Percentiles rank a stretch among this genome's conserved stretches.
Conservation (phyloP, 2,797 vertebrate genomes). For the Tadarida brasiliensis region DNA sequence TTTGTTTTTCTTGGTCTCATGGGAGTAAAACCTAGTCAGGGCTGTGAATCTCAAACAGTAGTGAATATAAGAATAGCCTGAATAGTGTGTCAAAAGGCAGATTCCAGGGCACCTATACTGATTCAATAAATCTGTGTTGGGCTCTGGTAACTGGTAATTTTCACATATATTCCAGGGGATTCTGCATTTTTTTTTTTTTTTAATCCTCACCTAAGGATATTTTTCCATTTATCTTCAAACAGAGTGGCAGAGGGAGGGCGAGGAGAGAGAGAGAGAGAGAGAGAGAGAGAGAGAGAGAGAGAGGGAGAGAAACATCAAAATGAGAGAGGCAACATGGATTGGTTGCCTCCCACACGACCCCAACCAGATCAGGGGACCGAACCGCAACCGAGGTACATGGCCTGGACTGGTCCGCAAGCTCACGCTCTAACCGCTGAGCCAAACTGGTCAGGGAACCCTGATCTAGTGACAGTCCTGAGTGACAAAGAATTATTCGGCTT, state of each 20-base stretch:
- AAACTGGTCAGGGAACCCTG: not conserved
- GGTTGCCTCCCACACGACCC: too few species aligned
- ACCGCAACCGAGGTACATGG: too few species aligned
- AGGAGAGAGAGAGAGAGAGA: too few species aligned
- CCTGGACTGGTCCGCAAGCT: too few species aligned
- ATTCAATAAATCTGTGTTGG: not conserved
- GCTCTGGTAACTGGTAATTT: not conserved
- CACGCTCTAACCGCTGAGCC: too few species aligned
- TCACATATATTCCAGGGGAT: not conserved
- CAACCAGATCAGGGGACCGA: too few species aligned
- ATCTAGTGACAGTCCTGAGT: not conserved
- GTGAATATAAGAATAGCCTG: not conserved
- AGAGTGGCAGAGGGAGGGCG: too few species aligned
- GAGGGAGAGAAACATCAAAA: too few species aligned
- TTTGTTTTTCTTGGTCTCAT: not conserved
- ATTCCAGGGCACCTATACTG: not conserved
- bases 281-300: too few species aligned
- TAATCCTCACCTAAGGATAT: too few species aligned
- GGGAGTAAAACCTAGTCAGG: not conserved
- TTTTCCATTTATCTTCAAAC: too few species aligned
- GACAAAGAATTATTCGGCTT: not conserved
- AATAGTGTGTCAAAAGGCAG: not conserved
- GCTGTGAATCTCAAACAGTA: not conserved
- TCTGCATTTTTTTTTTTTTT: not conserved
- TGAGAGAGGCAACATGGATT: too few species aligned